Evolutionary conservation across 1,140 invertebrate species (phyloP).

Genomic region (Epicauta chinensis): DNA sequence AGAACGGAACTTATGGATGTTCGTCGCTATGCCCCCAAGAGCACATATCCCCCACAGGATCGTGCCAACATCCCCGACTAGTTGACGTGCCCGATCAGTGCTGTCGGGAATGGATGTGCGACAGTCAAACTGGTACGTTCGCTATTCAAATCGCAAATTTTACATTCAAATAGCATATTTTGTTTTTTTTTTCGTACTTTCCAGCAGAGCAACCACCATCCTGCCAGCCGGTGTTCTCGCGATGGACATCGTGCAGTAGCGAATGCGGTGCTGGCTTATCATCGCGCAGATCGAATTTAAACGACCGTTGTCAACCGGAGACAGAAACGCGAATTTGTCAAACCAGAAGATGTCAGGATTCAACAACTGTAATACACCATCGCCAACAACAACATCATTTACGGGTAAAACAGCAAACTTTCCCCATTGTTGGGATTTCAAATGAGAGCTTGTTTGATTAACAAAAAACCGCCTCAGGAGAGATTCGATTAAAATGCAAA

Average conservation of each 20-base stretch:
- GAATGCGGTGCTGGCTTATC: conserved; percentile 59
- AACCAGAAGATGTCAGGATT: conserved; percentile 42
- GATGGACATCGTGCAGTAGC: conserved; percentile 57
- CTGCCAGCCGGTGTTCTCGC: conserved; percentile 42
- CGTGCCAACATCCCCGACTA: conserved; percentile 56
- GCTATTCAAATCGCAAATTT: background rate
- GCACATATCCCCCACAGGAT: conserved; percentile 52
- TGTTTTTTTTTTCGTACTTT: conserved; percentile 2
- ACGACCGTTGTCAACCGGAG: conserved; percentile 49
- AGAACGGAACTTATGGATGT: conserved; percentile 68
- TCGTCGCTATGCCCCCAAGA: conserved; percentile 66
- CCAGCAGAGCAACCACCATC: conserved; percentile 38
- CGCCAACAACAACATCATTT: conserved; percentile 35
- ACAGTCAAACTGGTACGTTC: conserved; percentile 48
- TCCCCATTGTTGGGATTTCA: background rate
- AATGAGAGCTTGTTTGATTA: too few species aligned
- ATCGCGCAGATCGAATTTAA: conserved; percentile 53
- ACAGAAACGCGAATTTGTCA: conserved; percentile 59
- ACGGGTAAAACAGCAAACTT: conserved; percentile 32
- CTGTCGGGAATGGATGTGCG: conserved; percentile 69
- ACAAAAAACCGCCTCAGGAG: too few species aligned
- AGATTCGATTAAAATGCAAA: too few species aligned
- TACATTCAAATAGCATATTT: background rate
- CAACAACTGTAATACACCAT: conserved; percentile 31
- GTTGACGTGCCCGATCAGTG: conserved; percentile 62